A percentile compares a stretch with the other conserved stretches of the same genome.
Conservation (phyloP, 2,888 invertebrate species). For the Hirudinaria manillensis region DNA sequence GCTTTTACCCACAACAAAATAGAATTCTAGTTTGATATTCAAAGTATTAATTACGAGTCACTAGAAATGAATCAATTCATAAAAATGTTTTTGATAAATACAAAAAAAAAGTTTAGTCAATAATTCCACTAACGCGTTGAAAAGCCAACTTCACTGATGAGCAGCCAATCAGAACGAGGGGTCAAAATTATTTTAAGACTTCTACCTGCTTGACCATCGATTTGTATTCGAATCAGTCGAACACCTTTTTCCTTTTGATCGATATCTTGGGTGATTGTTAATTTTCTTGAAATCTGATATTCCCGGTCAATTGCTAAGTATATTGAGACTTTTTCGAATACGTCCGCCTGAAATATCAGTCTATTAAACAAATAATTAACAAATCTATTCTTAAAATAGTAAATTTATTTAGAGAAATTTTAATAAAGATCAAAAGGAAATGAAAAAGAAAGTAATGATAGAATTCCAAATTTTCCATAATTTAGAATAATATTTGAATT, state of each 20-base stretch:
- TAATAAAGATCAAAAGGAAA: too few species aligned
- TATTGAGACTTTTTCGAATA: neutral
- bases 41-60: too few species aligned
- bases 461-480: neutral
- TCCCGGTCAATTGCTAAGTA: neutral
- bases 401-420: neutral
- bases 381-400: neutral
- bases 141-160: slow-evolving; percentile 8
- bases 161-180: neutral
- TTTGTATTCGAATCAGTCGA: neutral
- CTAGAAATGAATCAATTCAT: too few species aligned
- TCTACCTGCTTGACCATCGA: neutral
- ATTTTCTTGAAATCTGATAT: neutral
- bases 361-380: too few species aligned
- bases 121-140: slow-evolving; percentile 6
- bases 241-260: neutral
- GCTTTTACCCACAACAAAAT: too few species aligned
- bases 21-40: too few species aligned
- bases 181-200: slow-evolving; percentile 1
- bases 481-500: neutral
- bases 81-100: neutral
- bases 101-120: neutral
- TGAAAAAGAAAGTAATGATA: neutral
- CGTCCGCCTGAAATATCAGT: neutral
- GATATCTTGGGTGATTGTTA: neutral